Base-by-base conservation (phyloP, 2,888 invertebrate genomes). In the Apamea crenata region DNA sequence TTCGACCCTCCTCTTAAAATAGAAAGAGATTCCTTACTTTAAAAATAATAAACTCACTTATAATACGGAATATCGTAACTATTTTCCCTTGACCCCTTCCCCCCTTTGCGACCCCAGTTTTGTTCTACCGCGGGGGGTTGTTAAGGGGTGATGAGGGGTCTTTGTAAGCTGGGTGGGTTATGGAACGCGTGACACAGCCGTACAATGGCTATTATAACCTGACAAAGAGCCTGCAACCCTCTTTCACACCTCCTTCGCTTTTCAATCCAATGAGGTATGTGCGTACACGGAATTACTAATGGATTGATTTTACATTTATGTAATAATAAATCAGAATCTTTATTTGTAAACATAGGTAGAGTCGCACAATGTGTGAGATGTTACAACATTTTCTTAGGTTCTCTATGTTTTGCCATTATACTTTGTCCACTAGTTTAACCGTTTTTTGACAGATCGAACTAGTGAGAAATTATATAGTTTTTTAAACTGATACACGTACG, bases 151-250 rank as follows among this genome's bases (percentile, higher is more conserved):
- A n/a, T 69, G 47, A 63, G 65, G 72, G 85, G 44, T 88, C 87
- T 73, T 36, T 50, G 44, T 16, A 29, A 3, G 40, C 29, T 89
- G 85, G 88, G 77, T 74, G 61, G 78, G 77, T 32, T 82, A 66
- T 40, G 47, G 76, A 79, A 74, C 74, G 80, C 94, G 94, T 94
- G 94, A 92, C 92, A 93, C 89, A 91, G 80, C 84, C 88, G 81
- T 90, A 94, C 93, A 94, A 94, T 92, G 92, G 91, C 93, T 94
- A 94, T 94, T 94, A 94, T 93, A 85, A 77, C 68, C 79, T 86
- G 88, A 94, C 93, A 94, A 93, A 92, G 92, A 91, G 78, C 72
- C 83, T 88, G 87, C 90, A 88, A 86, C 93, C 93, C 94, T 93
- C 93, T 89, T 93, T 94, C 91, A 94, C 94, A 94, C 94, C 94